phyloP scores from a whole-genome alignment of 2,888 invertebrate genomes.

The Diplazon laetatorius region DNA sequence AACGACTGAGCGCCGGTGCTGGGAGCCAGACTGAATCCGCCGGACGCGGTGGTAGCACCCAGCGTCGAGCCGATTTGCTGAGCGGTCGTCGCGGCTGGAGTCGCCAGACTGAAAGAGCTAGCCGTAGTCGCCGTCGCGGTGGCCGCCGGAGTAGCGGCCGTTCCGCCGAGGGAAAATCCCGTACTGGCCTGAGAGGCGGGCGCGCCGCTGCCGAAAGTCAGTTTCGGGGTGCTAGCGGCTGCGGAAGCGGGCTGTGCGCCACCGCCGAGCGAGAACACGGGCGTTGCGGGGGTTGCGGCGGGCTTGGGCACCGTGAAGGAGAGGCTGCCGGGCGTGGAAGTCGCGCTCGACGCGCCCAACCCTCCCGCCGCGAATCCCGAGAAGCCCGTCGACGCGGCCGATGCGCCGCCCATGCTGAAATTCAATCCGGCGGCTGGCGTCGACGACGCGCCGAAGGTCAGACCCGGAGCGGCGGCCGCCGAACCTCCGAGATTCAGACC shows the following conservation, averaged over 20 bases:
- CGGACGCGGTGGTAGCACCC: constrained; percentile 64
- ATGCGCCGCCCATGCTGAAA: constrained; percentile 59
- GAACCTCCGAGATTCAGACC: no score
- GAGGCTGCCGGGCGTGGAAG: constrained; percentile 59
- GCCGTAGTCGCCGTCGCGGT: constrained; percentile 34
- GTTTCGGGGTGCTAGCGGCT: constrained; percentile 61
- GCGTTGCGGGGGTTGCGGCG: constrained; percentile 60
- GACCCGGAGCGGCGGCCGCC: constrained; percentile 1
- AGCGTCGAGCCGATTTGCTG: constrained; percentile 44
- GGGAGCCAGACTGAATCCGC: constrained; percentile 62
- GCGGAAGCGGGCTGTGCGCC: constrained; percentile 61
- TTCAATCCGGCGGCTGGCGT: constrained; percentile 63
- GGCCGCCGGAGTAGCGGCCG: constrained; percentile 49
- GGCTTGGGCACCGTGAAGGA: constrained; percentile 69
- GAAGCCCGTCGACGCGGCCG: constrained; percentile 15
- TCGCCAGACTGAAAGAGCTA: constrained; percentile 45
- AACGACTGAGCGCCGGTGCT: constrained; percentile 42
- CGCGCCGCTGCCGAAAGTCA: constrained; percentile 42
- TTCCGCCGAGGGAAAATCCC: constrained; percentile 56
- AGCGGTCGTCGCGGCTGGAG: constrained; percentile 50
- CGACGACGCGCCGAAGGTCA: constrained; percentile 64
- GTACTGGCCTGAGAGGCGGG: constrained; percentile 44
- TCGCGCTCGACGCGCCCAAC: constrained; percentile 59
- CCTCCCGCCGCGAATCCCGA: constrained; percentile 43
- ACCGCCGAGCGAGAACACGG: constrained; percentile 66